phyloP scores from a whole-genome alignment of 2,888 invertebrate genomes.

The Calameuta filiformis region DNA sequence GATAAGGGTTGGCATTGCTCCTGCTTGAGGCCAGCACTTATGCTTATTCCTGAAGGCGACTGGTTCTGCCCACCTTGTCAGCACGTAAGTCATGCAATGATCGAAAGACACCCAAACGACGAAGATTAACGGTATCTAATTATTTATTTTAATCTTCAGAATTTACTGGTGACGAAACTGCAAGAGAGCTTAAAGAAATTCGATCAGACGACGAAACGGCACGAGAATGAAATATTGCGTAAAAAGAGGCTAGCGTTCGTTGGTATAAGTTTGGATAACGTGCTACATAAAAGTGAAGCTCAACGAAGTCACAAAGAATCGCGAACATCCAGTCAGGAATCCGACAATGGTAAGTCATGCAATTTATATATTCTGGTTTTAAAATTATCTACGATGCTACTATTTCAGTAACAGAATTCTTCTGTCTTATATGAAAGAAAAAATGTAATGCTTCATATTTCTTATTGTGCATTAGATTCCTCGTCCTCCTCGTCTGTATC shows the following conservation, averaged over 20 bases:
- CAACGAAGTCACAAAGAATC: conserved; percentile 42
- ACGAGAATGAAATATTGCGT: conserved; percentile 75
- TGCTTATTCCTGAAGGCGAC: conserved; percentile 95
- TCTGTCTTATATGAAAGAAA: not conserved
- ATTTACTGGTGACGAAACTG: conserved; percentile 77
- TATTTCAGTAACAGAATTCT: not conserved
- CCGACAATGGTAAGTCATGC: conserved; percentile 26
- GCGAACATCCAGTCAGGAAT: conserved; percentile 49
- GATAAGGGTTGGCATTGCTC: conserved; percentile 98
- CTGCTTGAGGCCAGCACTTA: conserved; percentile 91
- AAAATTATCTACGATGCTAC: not conserved
- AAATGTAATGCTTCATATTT: not conserved
- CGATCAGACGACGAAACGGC: conserved; percentile 77
- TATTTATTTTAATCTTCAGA: conserved; percentile 62
- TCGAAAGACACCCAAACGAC: not conserved
- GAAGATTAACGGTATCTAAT: not conserved
- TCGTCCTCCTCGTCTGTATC: conserved; percentile 51
- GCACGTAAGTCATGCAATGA: conserved; percentile 75
- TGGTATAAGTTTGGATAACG: conserved; percentile 80
- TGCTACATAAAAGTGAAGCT: conserved; percentile 67
- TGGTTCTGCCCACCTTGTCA: conserved; percentile 99
- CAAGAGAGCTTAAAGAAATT: conserved; percentile 80
- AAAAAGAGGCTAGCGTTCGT: conserved; percentile 80
- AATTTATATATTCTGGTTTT: not conserved
- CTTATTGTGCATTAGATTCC: conserved; percentile 25